Conservation (phyloP, 1,140 invertebrate genomes). For the Zaprionus lachaisei region DNA sequence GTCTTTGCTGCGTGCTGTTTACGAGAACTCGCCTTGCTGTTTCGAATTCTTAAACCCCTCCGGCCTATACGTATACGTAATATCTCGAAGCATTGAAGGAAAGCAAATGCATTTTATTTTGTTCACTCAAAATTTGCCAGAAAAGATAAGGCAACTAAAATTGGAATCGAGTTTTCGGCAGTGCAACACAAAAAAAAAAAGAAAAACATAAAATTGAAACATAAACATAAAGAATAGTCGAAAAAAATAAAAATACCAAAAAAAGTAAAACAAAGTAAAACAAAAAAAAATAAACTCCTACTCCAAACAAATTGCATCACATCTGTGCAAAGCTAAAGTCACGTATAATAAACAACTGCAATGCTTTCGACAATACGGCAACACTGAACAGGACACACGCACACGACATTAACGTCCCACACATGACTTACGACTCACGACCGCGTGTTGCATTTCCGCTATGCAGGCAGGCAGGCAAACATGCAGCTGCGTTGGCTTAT, state of each 20-base stretch:
- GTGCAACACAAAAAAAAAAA: conserved; percentile 13
- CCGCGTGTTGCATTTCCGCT: conserved; percentile 6
- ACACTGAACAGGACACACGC: conserved; percentile 10
- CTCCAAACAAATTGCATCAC: conserved; percentile 15
- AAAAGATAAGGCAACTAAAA: not conserved
- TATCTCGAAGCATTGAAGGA: conserved; percentile 9
- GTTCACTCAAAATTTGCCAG: not conserved
- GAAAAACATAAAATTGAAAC: conserved; percentile 1
- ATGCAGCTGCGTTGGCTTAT: conserved; percentile 11
- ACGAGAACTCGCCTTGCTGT: not conserved
- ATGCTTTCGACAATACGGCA: conserved; percentile 3
- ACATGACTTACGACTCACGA: not conserved
- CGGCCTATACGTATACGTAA: not conserved
- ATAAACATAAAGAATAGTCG: not conserved
- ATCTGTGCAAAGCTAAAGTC: not conserved
- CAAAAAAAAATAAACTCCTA: not conserved
- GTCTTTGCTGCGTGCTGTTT: not conserved
- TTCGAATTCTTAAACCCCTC: not conserved
- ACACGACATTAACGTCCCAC: not conserved
- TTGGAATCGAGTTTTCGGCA: conserved; percentile 23
- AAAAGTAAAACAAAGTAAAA: conserved; percentile 3
- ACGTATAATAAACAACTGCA: not conserved
- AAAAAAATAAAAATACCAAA: not conserved
- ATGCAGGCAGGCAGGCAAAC: conserved; percentile 17
- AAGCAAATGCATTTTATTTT: conserved; percentile 54